These are phyloP conservation scores for Myrmophylax atrothorax DNA, from an alignment of 2,113 vertebrate genomes.

Conservation along the genomic window DNA sequence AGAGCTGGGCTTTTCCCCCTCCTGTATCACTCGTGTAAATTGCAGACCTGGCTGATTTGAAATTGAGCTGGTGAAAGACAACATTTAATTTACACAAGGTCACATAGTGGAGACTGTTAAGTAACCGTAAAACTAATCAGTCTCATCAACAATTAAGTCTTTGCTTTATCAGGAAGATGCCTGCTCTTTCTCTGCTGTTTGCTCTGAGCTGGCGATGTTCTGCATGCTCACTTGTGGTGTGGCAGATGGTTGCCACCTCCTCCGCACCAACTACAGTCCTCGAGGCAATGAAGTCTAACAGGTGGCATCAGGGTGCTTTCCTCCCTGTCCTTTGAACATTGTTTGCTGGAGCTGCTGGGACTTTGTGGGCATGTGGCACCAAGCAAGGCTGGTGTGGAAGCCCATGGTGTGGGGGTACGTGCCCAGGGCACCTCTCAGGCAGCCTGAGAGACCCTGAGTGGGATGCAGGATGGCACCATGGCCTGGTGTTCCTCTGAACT, in stretches of 20 bases:
- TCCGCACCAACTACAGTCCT: neutral
- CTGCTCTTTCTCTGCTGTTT: neutral
- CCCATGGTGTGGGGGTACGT: neutral
- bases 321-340: neutral
- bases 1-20: neutral
- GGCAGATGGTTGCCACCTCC: neutral
- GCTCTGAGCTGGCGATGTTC: neutral
- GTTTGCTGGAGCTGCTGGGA: neutral
- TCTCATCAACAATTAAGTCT: neutral
- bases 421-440: neutral
- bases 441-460: neutral
- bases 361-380: neutral
- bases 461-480: neutral
- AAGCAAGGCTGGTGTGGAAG: neutral
- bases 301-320: neutral
- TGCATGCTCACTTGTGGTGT: accelerated
- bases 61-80: neutral
- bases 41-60: neutral
- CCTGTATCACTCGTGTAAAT: neutral
- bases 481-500: neutral
- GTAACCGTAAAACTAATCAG: neutral
- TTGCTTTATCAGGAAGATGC: neutral
- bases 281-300: neutral
- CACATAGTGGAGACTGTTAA: neutral
- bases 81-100: neutral